A percentile compares a stretch with the other conserved stretches of the same genome.
These are phyloP conservation scores for Drosophila funebris DNA, from an alignment of 1,140 invertebrate genomes.

Conservation along the genomic window DNA sequence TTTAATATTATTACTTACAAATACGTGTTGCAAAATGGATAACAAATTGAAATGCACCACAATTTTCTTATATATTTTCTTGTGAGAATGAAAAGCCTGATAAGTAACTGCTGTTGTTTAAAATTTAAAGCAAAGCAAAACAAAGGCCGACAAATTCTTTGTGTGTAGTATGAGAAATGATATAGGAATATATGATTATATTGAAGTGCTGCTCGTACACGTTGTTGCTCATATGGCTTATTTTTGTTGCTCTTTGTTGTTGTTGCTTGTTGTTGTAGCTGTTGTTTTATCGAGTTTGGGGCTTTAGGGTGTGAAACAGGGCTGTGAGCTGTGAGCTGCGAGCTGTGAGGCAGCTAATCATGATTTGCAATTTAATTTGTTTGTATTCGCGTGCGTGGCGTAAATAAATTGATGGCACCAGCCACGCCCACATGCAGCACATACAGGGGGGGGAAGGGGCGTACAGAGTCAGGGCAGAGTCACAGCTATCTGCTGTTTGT, in stretches of 20 bases:
- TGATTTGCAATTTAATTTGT: constrained; percentile 80
- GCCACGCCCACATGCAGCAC: constrained; percentile 1
- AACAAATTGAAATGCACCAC: neutral
- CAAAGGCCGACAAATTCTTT: neutral
- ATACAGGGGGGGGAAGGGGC: neutral
- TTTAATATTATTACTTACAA: no score
- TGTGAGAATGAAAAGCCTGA: neutral
- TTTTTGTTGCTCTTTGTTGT: constrained; percentile 12
- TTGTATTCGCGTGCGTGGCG: constrained; percentile 73
- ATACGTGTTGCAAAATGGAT: no score
- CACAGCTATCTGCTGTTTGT: constrained; percentile 7
- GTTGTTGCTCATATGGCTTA: constrained; percentile 17
- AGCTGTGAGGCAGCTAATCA: constrained; percentile 65
- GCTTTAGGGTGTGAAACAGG: neutral
- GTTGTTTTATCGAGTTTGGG: neutral
- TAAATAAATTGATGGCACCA: constrained; percentile 74
- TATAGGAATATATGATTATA: constrained; percentile 33
- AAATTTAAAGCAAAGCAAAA: constrained; percentile 22
- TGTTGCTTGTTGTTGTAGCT: constrained; percentile 19
- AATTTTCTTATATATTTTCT: neutral
- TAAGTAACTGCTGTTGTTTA: neutral
- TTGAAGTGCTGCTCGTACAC: constrained; percentile 25
- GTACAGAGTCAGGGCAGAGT: neutral
- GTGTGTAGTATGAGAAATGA: neutral
- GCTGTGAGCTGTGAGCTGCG: neutral